Base-by-base conservation (phyloP, 2,113 vertebrate species). In the Epinephelus lanceolatus region DNA sequence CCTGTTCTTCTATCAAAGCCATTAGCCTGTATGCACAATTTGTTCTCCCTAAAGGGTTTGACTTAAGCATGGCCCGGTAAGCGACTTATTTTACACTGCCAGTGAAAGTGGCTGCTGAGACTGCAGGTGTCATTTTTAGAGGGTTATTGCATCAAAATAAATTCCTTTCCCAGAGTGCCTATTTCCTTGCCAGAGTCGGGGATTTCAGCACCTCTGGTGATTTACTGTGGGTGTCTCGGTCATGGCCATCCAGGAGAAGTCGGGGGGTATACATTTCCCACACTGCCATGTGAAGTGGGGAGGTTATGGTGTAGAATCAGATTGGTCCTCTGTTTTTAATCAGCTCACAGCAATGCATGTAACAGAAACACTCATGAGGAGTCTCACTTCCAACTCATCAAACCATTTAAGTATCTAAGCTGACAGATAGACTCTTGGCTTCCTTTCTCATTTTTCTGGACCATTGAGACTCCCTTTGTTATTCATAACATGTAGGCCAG, bases 151-250 rank as follows among this genome's bases (percentile, higher is more conserved):
- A 87, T 92, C 82, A 89, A 92, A 91, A 91, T 89, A 65, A 93
- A 92, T 90, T 90, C 86, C 81, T 91, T 93, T 94, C 93, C 92
- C 92, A 93, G 86, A 88, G 93, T 92, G 89, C 91, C 78, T 19
- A 78, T 94, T 92, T 94, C 93, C 90, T 87, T 57, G 0, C 83
- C 37, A 71, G 80, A 86, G 93, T 91, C 89, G 91, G 92, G 80
- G 85, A 89, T 94, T 95, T 93, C 89, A 92, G 81, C 80, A 56
- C 86, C 79, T 89, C 87, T 6, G 30, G 60, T 94, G 93, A 94
- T 95, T 94, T 94, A 94, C 82, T 81, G 78, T 85, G 76, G 84
- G 59, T 83, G 81, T 76, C 79, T 91, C 71, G 49, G 88, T 93
- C 92, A 91, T 86, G 91, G 93, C 86, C 84, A 67, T 89, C 75